Evolutionary conservation across 2,113 vertebrate species (phyloP), one percentile per base, ranked within the genome.

Genomic region (Cyphomyrus plagiostoma): DNA sequence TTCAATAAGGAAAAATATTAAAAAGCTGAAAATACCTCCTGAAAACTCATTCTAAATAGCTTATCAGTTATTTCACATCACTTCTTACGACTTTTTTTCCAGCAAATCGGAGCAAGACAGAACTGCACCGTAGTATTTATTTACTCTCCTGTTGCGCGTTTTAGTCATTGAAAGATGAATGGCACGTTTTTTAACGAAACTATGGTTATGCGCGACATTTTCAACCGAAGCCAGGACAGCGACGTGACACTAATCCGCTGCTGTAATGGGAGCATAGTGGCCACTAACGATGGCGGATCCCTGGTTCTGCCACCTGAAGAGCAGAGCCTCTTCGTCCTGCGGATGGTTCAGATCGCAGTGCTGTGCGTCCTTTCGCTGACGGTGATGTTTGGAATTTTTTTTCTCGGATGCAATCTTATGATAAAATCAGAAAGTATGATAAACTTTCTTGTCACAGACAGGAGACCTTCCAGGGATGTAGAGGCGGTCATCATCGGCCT

Each of bases 361-460:
- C 95, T 99, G 90, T 99, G 98, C 39, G 97, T 99, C 82, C 94
- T 99, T 80, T 99, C 98, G 26, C 96, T 99, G 94, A 99, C 98
- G 56, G 98, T 99, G 56, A 91, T 99, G 92, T 99, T 99, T 35
- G 98, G 98, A 56, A 96, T 99, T 35, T 99, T 99, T 93, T 99
- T 99, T 91, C 94, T 99, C 91, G 98, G 98, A 80, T 99, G 98
- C 95, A 99, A 99, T 93, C 95, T 99, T 94, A 98, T 99, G 95
- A 98, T 99, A 93, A 99, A 98, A 91, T 99, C 98, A 0, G 98
- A 99, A 92, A 98, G 98, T 95, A 99, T 99, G 98, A 98, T 99
- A 88, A 98, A 98, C 96, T 99, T 99, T 92, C 94, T 99, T 93
- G 96, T 98, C 92, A 62, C 17, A 92, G 98, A 99, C 88, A 96